Evolutionary conservation across 2,797 vertebrate species (phyloP), one percentile per base, ranked within the genome.

Genomic region (Pseudochaenichthys georgianus): DNA sequence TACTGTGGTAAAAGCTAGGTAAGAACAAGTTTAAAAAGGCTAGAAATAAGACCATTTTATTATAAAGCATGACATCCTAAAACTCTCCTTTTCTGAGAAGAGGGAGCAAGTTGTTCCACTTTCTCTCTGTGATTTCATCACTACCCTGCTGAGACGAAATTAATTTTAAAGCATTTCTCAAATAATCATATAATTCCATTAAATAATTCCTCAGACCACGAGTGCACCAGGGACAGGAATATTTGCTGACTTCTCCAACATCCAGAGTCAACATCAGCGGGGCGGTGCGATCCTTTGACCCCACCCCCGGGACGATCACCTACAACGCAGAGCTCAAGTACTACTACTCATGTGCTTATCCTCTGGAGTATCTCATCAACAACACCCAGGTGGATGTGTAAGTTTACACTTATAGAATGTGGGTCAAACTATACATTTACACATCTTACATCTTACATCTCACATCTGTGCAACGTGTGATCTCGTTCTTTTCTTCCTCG

Each of bases 341-440:
- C 82, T 93, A 78, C 60, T 95, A 95, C 71, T 95, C 93, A 6
- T 96, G 94, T 53, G 80, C 90, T 42, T 95, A 95, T 73, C 91
- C 94, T 7, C 86, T 95, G 59, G 91, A 95, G 78, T 95, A 95
- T 69, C 81, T 94, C 48, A 64, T 96, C 63, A 95, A 95, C 92
- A 95, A 95, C 87, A 95, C 94, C 46, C 82, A 89, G 53, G 79
- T 93, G 61, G 92, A 93, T 15, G 91, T 95, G 94, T 95, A 88
- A 94, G 94, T 86, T 16, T 2, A 9, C 17, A 52, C 2, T 64
- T 58, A 0, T 3, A 7, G 19, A 43, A 31, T 71, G 9, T 63
- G 16, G 17, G 42, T 28, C 28, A 12, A 63, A 46, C 70, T 17
- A 65, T 10, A 19, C 47, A 50, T 47, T 9, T 42, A 31, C 0